These are phyloP conservation scores for Drosophila repleta DNA, from an alignment of 1,140 invertebrate genomes.

Conservation along the genomic window DNA sequence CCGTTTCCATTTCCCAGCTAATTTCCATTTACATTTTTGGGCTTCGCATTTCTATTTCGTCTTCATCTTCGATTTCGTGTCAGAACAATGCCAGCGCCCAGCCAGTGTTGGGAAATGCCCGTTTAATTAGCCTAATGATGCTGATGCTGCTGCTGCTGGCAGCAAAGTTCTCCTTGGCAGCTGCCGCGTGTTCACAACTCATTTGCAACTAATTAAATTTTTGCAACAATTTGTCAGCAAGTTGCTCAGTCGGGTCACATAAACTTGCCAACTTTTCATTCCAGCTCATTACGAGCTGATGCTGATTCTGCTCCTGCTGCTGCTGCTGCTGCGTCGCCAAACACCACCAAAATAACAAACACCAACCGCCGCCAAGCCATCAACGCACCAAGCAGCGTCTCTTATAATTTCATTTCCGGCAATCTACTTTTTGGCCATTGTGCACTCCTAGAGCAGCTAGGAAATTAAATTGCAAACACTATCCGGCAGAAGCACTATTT, in stretches of 20 bases:
- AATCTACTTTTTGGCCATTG: constrained; percentile 57
- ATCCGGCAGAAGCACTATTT: constrained; percentile 52
- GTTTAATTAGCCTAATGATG: constrained; percentile 62
- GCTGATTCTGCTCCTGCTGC: constrained; percentile 16
- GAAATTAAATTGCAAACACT: constrained; percentile 76
- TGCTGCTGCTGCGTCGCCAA: constrained; percentile 12
- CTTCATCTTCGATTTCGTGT: constrained; percentile 7
- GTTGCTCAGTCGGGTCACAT: constrained; percentile 58
- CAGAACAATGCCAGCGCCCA: constrained; percentile 4
- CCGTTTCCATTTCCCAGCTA: background rate
- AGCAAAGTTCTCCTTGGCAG: constrained; percentile 23
- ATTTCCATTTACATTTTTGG: constrained; percentile 5
- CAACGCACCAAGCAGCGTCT: background rate
- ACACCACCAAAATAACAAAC: background rate
- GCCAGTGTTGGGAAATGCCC: constrained; percentile 39
- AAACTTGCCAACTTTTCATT: constrained; percentile 58
- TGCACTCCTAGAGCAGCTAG: constrained; percentile 52
- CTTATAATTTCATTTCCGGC: constrained; percentile 69
- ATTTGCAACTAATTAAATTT: constrained; percentile 69
- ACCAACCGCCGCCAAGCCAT: background rate
- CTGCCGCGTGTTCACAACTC: constrained; percentile 49
- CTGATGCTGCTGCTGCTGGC: constrained; percentile 7
- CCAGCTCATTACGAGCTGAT: constrained; percentile 42
- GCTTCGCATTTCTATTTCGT: background rate
- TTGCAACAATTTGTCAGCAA: constrained; percentile 61